A percentile compares a stretch with the other conserved stretches of the same genome.
These are phyloP conservation scores for Erebia palarica DNA, from an alignment of 2,888 invertebrate genomes.

Conservation along the genomic window DNA sequence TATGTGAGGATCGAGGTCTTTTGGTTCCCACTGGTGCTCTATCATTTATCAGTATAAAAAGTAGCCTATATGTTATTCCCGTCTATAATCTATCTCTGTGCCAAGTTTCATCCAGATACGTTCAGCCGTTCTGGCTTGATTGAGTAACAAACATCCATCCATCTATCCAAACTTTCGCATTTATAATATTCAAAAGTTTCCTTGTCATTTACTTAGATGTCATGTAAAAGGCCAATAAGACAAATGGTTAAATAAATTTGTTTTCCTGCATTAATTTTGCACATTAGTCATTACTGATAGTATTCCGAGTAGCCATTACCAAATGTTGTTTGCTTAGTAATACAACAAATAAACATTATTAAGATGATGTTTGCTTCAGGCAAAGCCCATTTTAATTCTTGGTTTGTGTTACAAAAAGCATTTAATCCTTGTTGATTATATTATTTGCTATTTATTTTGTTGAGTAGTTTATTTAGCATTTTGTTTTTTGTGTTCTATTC, in stretches of 20 bases:
- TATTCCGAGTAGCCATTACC: constrained; percentile 52
- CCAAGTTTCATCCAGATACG: too few species aligned
- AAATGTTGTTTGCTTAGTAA: constrained; percentile 45
- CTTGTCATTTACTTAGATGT: background rate
- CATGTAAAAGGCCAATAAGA: constrained; percentile 45
- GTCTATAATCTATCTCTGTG: too few species aligned
- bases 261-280: constrained; percentile 41
- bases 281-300: constrained; percentile 52
- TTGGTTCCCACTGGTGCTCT: too few species aligned
- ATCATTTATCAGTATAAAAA: too few species aligned
- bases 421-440: background rate
- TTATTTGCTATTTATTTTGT: background rate
- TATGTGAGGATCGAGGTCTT: too few species aligned
- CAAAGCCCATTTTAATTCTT: constrained; percentile 9
- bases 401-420: background rate
- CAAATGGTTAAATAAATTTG: constrained; percentile 35
- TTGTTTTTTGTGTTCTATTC: background rate
- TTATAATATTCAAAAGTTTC: too few species aligned
- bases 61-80: too few species aligned
- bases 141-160: too few species aligned
- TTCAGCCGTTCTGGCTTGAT: too few species aligned
- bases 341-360: constrained; percentile 34
- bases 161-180: too few species aligned
- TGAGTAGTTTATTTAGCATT: background rate
- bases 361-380: constrained; percentile 22